Percentiles rank a stretch among this genome's conserved stretches.
Evolutionary conservation across 2,113 vertebrate species (phyloP).

Genomic region (Dromaius novaehollandiae): DNA sequence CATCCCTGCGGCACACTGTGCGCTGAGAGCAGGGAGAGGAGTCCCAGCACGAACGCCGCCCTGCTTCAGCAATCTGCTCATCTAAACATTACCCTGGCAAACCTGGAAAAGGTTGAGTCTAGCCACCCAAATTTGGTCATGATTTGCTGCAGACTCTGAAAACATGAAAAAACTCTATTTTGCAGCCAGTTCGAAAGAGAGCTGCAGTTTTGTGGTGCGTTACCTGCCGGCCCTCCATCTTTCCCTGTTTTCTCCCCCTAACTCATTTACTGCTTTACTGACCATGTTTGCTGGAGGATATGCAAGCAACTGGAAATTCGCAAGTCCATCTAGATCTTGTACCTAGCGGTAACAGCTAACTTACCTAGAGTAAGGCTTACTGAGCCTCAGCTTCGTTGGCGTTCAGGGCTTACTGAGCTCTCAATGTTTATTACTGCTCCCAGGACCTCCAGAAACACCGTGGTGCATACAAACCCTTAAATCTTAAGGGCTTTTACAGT

Average conservation of each 20-base stretch:
- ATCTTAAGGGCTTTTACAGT: neutral
- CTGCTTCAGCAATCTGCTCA: neutral
- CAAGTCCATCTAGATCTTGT: neutral
- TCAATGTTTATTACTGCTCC: neutral
- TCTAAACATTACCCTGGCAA: neutral
- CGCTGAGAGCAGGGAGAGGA: neutral
- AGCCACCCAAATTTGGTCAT: neutral
- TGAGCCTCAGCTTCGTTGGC: neutral
- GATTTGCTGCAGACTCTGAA: neutral
- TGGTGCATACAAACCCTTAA: neutral
- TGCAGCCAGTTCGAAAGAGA: neutral
- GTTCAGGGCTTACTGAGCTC: neutral
- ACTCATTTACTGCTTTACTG: neutral
- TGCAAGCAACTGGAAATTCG: neutral
- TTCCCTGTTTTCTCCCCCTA: neutral
- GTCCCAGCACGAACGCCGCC: neutral
- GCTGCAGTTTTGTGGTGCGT: neutral
- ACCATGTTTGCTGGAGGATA: conserved; percentile 1
- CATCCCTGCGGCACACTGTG: neutral
- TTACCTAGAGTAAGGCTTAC: neutral
- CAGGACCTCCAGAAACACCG: neutral
- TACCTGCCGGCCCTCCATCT: neutral
- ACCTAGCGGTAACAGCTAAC: neutral
- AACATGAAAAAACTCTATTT: neutral
- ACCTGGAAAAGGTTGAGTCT: conserved; percentile 1